Conservation (phyloP, 2,888 invertebrate species). For the Amiota communis region DNA sequence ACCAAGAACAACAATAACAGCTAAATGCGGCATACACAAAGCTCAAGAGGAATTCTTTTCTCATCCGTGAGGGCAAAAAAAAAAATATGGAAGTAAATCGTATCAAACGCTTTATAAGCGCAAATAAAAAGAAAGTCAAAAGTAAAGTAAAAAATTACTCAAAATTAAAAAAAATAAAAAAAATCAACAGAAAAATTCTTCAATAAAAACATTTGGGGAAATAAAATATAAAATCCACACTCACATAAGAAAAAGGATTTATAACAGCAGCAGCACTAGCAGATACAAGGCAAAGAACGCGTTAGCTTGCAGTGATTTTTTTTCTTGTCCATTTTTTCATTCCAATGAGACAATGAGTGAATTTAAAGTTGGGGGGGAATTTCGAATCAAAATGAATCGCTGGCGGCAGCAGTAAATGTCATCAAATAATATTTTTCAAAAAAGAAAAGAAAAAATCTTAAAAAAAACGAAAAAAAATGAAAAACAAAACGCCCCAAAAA, state of each 20-base stretch:
- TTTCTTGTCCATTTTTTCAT: not conserved
- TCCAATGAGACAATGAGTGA: not conserved
- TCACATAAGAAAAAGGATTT: constrained; percentile 6
- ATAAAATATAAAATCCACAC: no score
- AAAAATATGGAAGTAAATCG: not conserved
- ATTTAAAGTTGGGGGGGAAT: not conserved
- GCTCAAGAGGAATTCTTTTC: no score
- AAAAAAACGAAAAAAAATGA: no score
- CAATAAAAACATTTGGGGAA: not conserved
- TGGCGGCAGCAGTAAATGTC: constrained; percentile 8
- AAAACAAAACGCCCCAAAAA: not conserved
- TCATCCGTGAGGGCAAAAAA: no score
- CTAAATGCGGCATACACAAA: no score
- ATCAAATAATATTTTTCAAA: constrained; percentile 9
- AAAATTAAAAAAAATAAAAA: constrained; percentile 2
- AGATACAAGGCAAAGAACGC: not conserved
- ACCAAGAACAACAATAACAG: no score
- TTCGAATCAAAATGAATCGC: not conserved
- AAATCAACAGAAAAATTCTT: not conserved
- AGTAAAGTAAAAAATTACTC: constrained; percentile 14
- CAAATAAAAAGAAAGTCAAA: constrained; percentile 27
- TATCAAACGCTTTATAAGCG: constrained; percentile 26
- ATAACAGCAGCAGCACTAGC: not conserved
- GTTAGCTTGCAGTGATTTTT: constrained; percentile 1
- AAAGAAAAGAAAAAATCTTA: not conserved